A percentile compares a stretch with the other conserved stretches of the same genome.
phyloP scores from a whole-genome alignment of 2,888 invertebrate genomes.

The Elmis aenea region DNA sequence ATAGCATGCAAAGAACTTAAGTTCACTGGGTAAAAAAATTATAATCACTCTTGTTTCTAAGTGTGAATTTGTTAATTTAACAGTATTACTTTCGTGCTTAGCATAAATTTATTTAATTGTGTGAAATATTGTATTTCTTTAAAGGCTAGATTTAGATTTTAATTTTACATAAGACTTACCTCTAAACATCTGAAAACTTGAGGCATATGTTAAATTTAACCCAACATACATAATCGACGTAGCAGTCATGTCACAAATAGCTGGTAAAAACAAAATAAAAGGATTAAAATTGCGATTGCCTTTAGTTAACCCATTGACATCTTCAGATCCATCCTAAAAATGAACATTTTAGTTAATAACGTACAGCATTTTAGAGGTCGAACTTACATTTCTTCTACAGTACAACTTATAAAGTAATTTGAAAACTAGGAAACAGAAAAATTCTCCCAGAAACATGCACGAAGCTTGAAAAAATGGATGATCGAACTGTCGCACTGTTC shows the following conservation, averaged over 20 bases:
- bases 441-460: slow-evolving; percentile 88
- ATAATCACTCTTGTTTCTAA: too few relatives aligned
- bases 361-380: too few relatives aligned
- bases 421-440: slow-evolving; percentile 78
- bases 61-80: too few relatives aligned
- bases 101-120: too few relatives aligned
- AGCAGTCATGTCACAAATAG: slow-evolving; percentile 82
- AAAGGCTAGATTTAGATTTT: too few relatives aligned
- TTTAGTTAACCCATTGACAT: slow-evolving; percentile 58
- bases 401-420: slow-evolving; percentile 59
- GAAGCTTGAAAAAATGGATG: slow-evolving; percentile 89
- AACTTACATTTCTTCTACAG: slow-evolving; percentile 52
- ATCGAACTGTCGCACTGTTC: slow-evolving; percentile 58
- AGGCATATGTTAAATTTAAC: slow-evolving; percentile 83
- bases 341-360: too few relatives aligned
- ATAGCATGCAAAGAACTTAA: too few relatives aligned
- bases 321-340: slow-evolving; percentile 46
- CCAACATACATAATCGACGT: slow-evolving; percentile 91
- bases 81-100: too few relatives aligned
- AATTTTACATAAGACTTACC: too few relatives aligned
- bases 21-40: too few relatives aligned
- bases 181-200: slow-evolving; percentile 95
- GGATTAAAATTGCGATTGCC: slow-evolving; percentile 75
- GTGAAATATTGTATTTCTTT: too few relatives aligned
- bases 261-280: slow-evolving; percentile 75